A percentile compares a stretch with the other conserved stretches of the same genome.
These are phyloP conservation scores for Drosophila sechellia DNA, from an alignment of 1,140 invertebrate species.

Conservation along the genomic window DNA sequence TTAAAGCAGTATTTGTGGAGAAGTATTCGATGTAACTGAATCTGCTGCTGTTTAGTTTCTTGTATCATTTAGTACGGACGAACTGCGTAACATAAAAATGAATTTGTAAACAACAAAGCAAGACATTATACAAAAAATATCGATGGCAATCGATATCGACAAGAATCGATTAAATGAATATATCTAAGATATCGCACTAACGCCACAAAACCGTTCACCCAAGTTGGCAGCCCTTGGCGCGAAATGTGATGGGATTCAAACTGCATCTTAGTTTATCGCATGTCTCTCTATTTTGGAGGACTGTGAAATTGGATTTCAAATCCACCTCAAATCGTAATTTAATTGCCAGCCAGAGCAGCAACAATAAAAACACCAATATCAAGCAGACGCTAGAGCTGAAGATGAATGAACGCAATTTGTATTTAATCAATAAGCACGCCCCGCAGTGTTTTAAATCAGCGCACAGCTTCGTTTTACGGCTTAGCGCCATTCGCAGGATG, in stretches of 20 bases:
- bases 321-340: constrained; percentile 71
- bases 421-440: constrained; percentile 82
- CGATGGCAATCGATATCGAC: not conserved
- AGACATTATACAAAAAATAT: not conserved
- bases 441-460: constrained; percentile 82
- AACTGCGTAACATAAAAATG: no score
- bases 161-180: not conserved
- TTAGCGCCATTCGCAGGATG: constrained; percentile 71
- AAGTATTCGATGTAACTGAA: not conserved
- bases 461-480: constrained; percentile 80
- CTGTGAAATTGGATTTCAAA: constrained; percentile 41
- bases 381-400: constrained; percentile 36
- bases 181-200: not conserved
- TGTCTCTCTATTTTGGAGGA: no score
- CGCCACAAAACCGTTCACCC: not conserved
- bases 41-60: not conserved
- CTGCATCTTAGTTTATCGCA: not conserved
- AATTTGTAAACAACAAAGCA: constrained; percentile 6
- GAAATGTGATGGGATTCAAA: constrained; percentile 10
- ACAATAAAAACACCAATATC: constrained; percentile 37
- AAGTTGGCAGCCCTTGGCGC: constrained; percentile 1
- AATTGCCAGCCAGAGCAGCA: constrained; percentile 58
- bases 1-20: not conserved
- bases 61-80: not conserved
- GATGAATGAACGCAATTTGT: constrained; percentile 82